Evolutionary conservation across 2,797 vertebrate genomes (phyloP).

Genomic region (Hemitrygon akajei): DNA sequence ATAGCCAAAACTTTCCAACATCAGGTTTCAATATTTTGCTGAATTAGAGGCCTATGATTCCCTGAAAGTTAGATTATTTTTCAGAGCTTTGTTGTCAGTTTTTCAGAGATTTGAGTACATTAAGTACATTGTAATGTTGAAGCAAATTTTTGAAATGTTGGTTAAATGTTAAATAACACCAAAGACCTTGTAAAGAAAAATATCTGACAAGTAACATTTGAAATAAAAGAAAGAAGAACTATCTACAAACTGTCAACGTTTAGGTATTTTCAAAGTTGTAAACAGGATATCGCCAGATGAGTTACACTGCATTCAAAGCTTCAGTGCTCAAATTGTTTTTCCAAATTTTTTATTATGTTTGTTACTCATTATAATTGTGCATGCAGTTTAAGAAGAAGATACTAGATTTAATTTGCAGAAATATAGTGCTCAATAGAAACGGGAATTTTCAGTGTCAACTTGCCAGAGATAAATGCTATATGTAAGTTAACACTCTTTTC

Average conservation of each 20-base stretch:
- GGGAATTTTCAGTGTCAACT: neutral
- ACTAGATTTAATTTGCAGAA: neutral
- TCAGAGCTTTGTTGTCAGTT: neutral
- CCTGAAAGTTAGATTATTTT: neutral
- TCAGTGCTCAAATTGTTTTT: neutral
- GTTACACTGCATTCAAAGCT: neutral
- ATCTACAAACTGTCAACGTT: neutral
- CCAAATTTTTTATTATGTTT: neutral
- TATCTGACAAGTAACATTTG: neutral
- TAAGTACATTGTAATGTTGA: neutral
- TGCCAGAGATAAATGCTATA: neutral
- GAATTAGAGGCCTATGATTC: neutral
- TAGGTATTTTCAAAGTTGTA: slow-evolving; percentile 14
- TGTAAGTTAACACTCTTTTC: neutral
- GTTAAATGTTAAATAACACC: neutral
- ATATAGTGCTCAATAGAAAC: neutral
- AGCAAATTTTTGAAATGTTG: neutral
- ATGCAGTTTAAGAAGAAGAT: neutral
- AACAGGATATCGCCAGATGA: neutral
- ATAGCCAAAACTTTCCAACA: neutral
- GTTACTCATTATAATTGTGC: neutral
- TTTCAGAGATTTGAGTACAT: neutral
- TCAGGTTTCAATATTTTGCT: neutral
- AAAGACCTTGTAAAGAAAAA: neutral
- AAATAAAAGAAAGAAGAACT: neutral